Base-by-base conservation (phyloP, 2,888 invertebrate genomes). In the Epistrophe grossulariae region DNA sequence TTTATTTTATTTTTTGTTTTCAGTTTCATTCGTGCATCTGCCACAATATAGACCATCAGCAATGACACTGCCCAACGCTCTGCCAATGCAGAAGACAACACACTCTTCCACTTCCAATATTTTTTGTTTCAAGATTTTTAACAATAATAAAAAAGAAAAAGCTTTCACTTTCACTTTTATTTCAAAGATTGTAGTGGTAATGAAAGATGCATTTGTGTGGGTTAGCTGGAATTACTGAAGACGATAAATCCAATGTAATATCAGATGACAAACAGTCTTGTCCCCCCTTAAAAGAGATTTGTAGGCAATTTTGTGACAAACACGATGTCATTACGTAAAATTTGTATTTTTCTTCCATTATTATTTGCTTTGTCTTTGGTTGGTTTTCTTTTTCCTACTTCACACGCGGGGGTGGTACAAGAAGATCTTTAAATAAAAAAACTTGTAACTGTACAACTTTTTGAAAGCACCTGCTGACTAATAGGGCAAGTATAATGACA, bases 151-250 rank as follows among this genome's bases (percentile, higher is more conserved):
- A 78, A 48, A 40, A 19, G 35, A 71, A 74, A 76, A 55, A 88
- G 88, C 88, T 88, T 88, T 84, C 84, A 84, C 88, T 88, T 88
- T 88, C 88, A 88, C 88, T 88, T 84, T 80, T 66, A 73, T 40
- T 77, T 50, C 35, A 19, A 66, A 59, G 31, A 52, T 59, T 50
- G 72, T 66, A 24, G 68, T 77, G 71, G 43, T 45, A 11, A 19
- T 2, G 45, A 45, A 17, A 17, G 8, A 52, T 60, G 10, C 38
- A 1, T 8, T 8, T 52, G 15, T 50, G 19, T 62, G 24, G 72
- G 66, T 70, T n/a, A 52, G 43, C 31, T 57, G 40, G 48, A 13
- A 64, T 28, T 78, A 38, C 28, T 82, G 40, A 55, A 81, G 84
- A 73, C 28, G 4, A 52, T 43, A 78, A 73, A 74, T 52, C 62